Evolutionary conservation across 2,113 vertebrate genomes (phyloP).

Genomic region (Cromileptes altivelis): DNA sequence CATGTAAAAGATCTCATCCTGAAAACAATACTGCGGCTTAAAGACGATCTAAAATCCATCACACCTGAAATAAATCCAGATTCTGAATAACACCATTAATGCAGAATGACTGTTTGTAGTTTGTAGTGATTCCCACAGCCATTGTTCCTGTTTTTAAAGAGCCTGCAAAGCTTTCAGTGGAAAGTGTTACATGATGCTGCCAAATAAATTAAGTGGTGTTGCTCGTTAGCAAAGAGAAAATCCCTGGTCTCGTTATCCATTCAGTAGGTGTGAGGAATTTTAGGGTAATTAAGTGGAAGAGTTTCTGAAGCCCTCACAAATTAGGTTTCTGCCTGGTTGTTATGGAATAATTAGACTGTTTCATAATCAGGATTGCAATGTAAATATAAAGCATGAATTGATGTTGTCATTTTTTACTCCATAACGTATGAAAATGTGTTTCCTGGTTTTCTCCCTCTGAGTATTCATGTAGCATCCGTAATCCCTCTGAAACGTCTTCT

Average conservation of each 20-base stretch:
- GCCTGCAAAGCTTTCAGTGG: constrained; percentile 15
- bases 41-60: background rate
- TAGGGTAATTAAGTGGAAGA: constrained; percentile 32
- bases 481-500: constrained; percentile 50
- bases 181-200: constrained; percentile 19
- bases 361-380: background rate
- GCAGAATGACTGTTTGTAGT: background rate
- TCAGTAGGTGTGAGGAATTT: constrained; percentile 30
- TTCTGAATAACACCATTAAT: background rate
- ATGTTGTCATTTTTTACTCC: background rate
- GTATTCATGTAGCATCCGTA: constrained; percentile 35
- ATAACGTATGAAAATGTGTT: constrained; percentile 11
- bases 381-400: constrained; percentile 14
- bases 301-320: constrained; percentile 14
- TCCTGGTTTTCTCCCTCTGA: constrained; percentile 13
- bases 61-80: background rate
- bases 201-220: constrained; percentile 28
- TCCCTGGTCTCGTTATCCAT: constrained; percentile 23
- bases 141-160: constrained; percentile 11
- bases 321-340: background rate
- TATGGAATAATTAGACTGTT: background rate
- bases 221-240: constrained; percentile 37
- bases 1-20: background rate
- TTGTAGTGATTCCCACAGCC: background rate
- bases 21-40: background rate